A percentile compares a stretch with the other conserved stretches of the same genome.
Conservation (phyloP, 2,888 invertebrate genomes). For the Drosophila percnosoma region DNA sequence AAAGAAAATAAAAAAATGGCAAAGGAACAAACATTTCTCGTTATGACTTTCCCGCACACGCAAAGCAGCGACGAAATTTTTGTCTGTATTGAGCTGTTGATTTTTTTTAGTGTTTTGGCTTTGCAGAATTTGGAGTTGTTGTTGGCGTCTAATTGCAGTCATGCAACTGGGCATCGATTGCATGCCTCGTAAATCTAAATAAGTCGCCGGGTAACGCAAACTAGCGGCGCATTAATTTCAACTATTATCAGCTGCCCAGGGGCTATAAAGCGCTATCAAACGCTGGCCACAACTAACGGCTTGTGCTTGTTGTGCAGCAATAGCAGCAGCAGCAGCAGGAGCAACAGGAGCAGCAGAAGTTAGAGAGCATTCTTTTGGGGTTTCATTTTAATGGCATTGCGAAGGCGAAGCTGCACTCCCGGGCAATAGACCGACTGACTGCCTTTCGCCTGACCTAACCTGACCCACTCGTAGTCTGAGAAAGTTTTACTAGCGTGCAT, state of each 20-base stretch:
- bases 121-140: conserved; percentile 49
- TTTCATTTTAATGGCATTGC: conserved; percentile 64
- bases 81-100: conserved; percentile 21
- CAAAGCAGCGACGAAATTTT: conserved; percentile 4
- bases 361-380: conserved; percentile 63
- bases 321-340: neutral
- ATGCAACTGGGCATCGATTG: conserved; percentile 71
- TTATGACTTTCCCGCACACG: conserved; percentile 24
- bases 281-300: conserved; percentile 59
- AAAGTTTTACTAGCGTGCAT: conserved; percentile 68
- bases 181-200: conserved; percentile 73
- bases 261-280: conserved; percentile 61
- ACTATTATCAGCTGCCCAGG: conserved; percentile 63
- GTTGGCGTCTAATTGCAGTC: conserved; percentile 66
- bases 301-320: conserved; percentile 38
- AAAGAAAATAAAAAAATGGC: neutral
- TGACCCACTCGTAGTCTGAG: conserved; percentile 19
- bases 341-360: neutral
- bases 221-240: conserved; percentile 70
- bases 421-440: conserved; percentile 37
- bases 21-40: neutral
- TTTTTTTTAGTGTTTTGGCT: conserved; percentile 11
- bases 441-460: conserved; percentile 5
- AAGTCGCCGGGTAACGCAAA: conserved; percentile 46
- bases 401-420: conserved; percentile 23